Conservation (phyloP, 2,888 invertebrate genomes). For the Nomada goodeniana region DNA sequence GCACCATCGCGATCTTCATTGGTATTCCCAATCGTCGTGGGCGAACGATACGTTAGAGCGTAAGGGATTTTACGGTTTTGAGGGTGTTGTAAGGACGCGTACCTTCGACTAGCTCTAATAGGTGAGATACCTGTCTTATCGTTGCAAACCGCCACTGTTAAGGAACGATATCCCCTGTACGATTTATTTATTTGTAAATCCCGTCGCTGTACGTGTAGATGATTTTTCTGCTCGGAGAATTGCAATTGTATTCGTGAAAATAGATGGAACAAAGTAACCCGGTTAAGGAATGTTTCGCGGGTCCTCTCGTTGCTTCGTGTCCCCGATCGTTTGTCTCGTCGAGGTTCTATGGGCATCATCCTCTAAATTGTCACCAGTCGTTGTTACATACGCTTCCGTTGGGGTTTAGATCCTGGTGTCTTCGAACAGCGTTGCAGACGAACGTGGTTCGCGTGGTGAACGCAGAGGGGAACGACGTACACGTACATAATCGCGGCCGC, state of each 20-base stretch:
- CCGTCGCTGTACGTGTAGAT: not conserved
- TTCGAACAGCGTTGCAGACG: not conserved
- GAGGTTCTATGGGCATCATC: not conserved
- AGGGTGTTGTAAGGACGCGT: slow-evolving; percentile 16
- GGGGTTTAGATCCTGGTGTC: no score
- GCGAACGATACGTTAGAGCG: slow-evolving; percentile 11
- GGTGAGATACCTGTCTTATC: slow-evolving; percentile 34
- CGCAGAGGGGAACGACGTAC: no score
- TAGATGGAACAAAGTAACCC: not conserved
- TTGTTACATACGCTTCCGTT: not conserved
- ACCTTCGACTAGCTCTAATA: slow-evolving; percentile 16
- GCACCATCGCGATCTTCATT: slow-evolving; percentile 29
- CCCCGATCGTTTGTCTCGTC: no score
- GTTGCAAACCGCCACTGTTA: not conserved
- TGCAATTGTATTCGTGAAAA: not conserved
- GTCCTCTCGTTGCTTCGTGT: not conserved
- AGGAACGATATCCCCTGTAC: not conserved
- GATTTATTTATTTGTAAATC: not conserved
- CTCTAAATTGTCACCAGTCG: not conserved
- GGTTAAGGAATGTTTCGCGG: no score
- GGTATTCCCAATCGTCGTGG: slow-evolving; percentile 4
- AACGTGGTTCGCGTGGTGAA: no score
- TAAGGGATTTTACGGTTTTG: slow-evolving; percentile 5
- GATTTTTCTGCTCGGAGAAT: not conserved
- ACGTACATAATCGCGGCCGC: no score